Conservation (phyloP, 2,113 vertebrate genomes). For the Calidris pygmaea region DNA sequence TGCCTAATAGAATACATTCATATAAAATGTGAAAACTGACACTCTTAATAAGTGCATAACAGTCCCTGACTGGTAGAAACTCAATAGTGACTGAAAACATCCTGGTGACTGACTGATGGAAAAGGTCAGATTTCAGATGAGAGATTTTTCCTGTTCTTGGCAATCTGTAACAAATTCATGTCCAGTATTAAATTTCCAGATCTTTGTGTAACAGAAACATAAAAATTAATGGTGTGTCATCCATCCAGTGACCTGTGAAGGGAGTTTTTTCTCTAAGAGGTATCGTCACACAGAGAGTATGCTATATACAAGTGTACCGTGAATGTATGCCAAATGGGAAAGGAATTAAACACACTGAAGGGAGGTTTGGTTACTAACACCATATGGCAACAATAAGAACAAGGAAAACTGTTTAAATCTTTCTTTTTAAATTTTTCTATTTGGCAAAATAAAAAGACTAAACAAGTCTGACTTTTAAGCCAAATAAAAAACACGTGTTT, state of each 20-base stretch:
- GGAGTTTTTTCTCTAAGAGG: slow-evolving; percentile 19
- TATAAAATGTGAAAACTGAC: slow-evolving; percentile 21
- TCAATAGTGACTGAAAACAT: slow-evolving; percentile 27
- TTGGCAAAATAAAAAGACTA: slow-evolving; percentile 57
- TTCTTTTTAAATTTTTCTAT: slow-evolving; percentile 16
- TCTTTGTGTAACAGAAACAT: slow-evolving; percentile 47
- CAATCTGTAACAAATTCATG: slow-evolving; percentile 31
- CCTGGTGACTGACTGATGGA: not conserved
- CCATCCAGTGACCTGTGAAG: slow-evolving; percentile 41
- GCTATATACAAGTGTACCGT: not conserved
- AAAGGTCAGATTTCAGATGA: slow-evolving; percentile 36
- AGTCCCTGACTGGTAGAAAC: not conserved
- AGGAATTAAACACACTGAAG: slow-evolving; percentile 4
- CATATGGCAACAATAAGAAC: slow-evolving; percentile 29
- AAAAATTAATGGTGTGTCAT: slow-evolving; percentile 58
- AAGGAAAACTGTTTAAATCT: slow-evolving; percentile 15
- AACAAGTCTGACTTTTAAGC: slow-evolving; percentile 43
- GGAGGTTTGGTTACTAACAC: slow-evolving; percentile 17
- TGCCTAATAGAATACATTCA: not conserved
- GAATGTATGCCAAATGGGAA: slow-evolving; percentile 23
- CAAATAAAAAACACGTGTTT: slow-evolving; percentile 27
- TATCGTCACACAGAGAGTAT: not conserved
- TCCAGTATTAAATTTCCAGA: slow-evolving; percentile 42
- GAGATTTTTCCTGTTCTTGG: slow-evolving; percentile 28
- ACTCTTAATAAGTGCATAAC: not conserved